These are phyloP conservation scores for Habropoda laboriosa DNA, from an alignment of 1,140 invertebrate genomes.

Conservation along the genomic window DNA sequence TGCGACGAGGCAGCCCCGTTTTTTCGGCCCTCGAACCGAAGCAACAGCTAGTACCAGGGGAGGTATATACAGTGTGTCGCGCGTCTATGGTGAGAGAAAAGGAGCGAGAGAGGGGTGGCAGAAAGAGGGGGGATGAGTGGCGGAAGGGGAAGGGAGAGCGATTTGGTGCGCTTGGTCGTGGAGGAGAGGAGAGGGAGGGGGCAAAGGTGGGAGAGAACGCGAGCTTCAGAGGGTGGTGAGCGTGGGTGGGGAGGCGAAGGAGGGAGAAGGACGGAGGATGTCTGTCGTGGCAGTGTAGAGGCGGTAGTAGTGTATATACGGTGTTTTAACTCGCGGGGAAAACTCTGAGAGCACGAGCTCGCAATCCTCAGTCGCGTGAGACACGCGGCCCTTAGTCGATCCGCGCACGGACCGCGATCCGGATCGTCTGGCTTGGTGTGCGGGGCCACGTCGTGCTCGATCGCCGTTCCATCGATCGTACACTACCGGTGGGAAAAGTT, in stretches of 20 bases:
- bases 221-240: background rate
- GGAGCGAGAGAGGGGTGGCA: conserved; percentile 2
- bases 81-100: background rate
- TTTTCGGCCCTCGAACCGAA: conserved; percentile 45
- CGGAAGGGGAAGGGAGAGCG: background rate
- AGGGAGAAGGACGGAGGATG: conserved; percentile 10
- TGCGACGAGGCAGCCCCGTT: background rate
- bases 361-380: conserved; percentile 71
- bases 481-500: background rate
- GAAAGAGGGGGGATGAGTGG: background rate
- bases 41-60: conserved; percentile 68
- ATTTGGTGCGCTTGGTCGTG: too few species aligned
- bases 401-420: background rate
- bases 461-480: background rate
- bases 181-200: background rate
- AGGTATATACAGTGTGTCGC: conserved; percentile 44
- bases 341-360: conserved; percentile 56
- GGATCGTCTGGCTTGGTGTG: background rate
- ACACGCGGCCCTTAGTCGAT: conserved; percentile 64
- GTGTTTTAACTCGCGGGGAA: conserved; percentile 63
- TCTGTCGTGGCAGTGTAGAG: conserved; percentile 37
- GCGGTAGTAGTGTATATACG: conserved; percentile 44
- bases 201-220: too few species aligned
- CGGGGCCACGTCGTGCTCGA: background rate
- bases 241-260: background rate